These are phyloP conservation scores for Hassar affinis DNA, from an alignment of 2,113 vertebrate species.

Conservation along the genomic window DNA sequence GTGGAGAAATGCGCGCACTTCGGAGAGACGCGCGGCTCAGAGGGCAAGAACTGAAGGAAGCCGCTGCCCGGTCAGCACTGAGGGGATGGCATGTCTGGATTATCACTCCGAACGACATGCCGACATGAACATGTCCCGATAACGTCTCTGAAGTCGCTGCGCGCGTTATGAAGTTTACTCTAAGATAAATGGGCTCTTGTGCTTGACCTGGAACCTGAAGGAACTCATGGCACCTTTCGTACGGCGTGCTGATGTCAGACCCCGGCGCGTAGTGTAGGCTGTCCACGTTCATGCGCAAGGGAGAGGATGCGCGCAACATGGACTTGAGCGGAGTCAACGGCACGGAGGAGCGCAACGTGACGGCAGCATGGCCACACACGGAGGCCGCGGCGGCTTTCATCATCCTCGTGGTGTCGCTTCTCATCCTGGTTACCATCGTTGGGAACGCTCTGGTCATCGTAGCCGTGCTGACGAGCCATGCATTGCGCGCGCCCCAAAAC, in stretches of 20 bases:
- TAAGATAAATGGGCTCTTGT: slow-evolving; percentile 7
- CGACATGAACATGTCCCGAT: background rate
- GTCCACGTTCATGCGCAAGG: background rate
- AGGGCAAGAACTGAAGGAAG: background rate
- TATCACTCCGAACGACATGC: background rate
- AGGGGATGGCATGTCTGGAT: background rate
- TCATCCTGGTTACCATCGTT: slow-evolving; percentile 77
- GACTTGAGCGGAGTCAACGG: slow-evolving; percentile 52
- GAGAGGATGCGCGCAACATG: slow-evolving; percentile 49
- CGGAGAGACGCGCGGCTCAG: background rate
- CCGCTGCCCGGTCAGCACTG: background rate
- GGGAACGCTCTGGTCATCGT: slow-evolving; percentile 81
- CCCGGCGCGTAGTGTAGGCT: background rate
- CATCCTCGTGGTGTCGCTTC: slow-evolving; percentile 72
- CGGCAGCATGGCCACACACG: slow-evolving; percentile 67
- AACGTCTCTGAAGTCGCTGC: background rate
- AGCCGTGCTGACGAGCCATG: slow-evolving; percentile 83
- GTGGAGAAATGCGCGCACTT: slow-evolving; percentile 8
- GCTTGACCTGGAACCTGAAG: slow-evolving; percentile 6
- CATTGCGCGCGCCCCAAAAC: slow-evolving; percentile 86
- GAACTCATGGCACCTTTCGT: slow-evolving; percentile 1
- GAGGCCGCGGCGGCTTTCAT: slow-evolving; percentile 76
- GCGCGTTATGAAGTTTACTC: background rate
- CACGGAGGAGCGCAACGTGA: slow-evolving; percentile 53
- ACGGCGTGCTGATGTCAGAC: slow-evolving; percentile 9